Conservation (phyloP, 92 coral and sea anemone genomes). For the Ricordea florida region DNA sequence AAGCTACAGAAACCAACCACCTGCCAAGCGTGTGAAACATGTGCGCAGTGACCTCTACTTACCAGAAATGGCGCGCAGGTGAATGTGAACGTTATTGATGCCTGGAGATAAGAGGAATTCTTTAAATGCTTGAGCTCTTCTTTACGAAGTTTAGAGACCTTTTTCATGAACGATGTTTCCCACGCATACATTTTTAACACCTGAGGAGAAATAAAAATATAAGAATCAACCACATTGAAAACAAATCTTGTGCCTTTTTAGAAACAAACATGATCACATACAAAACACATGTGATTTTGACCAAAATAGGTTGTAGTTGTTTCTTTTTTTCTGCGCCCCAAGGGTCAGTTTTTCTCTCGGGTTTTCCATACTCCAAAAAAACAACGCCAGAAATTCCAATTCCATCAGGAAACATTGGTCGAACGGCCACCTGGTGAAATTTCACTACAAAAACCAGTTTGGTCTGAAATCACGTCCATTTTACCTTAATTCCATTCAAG, state of each 20-base stretch:
- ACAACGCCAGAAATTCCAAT: neutral
- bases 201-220: constrained; percentile 12
- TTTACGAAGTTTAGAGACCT: constrained; percentile 51
- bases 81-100: constrained; percentile 62
- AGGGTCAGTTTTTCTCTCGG: neutral
- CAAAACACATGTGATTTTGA: too few species aligned
- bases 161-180: constrained; percentile 82
- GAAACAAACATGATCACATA: too few species aligned
- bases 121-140: constrained; percentile 64
- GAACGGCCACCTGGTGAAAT: neutral
- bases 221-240: too few species aligned
- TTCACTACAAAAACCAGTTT: neutral
- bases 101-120: constrained; percentile 49
- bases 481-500: constrained; percentile 72
- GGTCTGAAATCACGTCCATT: neutral
- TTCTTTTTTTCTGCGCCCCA: too few species aligned
- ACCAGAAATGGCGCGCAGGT: constrained; percentile 89
- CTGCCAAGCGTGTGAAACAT: too few species aligned
- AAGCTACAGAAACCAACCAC: too few species aligned
- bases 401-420: neutral
- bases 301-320: too few species aligned
- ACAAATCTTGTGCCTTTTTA: too few species aligned
- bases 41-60: too few species aligned
- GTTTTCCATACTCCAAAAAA: too few species aligned
- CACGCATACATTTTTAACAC: constrained; percentile 91